These are phyloP conservation scores for Drosophila sucinea DNA, from an alignment of 1,140 invertebrate species.

Conservation along the genomic window DNA sequence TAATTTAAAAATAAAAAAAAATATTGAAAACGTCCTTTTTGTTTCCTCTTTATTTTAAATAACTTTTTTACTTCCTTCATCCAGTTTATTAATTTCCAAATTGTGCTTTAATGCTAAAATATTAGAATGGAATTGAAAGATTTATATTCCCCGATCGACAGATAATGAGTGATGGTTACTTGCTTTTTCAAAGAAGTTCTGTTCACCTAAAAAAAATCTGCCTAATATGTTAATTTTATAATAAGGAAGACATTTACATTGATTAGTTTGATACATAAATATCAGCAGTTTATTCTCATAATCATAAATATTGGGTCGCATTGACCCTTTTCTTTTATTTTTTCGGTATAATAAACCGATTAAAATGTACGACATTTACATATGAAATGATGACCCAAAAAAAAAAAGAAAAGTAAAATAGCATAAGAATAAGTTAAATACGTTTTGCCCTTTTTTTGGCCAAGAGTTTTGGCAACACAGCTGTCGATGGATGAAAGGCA, in stretches of 20 bases:
- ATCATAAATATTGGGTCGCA: conserved; percentile 28
- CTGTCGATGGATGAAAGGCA: conserved; percentile 46
- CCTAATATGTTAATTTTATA: conserved; percentile 18
- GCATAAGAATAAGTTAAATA: conserved; percentile 32
- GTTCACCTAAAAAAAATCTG: not conserved
- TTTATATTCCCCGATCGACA: not conserved
- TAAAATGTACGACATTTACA: conserved; percentile 57
- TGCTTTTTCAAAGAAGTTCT: not conserved
- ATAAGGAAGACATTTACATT: conserved; percentile 59
- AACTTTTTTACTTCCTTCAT: too few relatives aligned
- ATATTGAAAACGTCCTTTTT: too few relatives aligned
- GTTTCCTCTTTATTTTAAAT: too few relatives aligned
- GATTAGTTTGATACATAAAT: conserved; percentile 54
- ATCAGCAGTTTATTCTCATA: conserved; percentile 34
- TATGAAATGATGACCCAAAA: conserved; percentile 46
- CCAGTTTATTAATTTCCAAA: too few relatives aligned
- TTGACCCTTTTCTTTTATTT: conserved; percentile 17
- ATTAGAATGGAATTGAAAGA: not conserved
- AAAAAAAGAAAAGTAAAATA: conserved; percentile 7
- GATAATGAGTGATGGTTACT: not conserved
- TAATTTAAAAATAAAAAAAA: too few relatives aligned
- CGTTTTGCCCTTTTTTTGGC: conserved; percentile 30
- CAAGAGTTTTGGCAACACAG: conserved; percentile 55
- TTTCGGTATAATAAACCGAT: conserved; percentile 51
- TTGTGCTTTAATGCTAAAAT: too few relatives aligned